Evolutionary conservation across 2,888 invertebrate species (phyloP), one percentile per base, ranked within the genome.

Genomic region (Drosophila buzzatii): DNA sequence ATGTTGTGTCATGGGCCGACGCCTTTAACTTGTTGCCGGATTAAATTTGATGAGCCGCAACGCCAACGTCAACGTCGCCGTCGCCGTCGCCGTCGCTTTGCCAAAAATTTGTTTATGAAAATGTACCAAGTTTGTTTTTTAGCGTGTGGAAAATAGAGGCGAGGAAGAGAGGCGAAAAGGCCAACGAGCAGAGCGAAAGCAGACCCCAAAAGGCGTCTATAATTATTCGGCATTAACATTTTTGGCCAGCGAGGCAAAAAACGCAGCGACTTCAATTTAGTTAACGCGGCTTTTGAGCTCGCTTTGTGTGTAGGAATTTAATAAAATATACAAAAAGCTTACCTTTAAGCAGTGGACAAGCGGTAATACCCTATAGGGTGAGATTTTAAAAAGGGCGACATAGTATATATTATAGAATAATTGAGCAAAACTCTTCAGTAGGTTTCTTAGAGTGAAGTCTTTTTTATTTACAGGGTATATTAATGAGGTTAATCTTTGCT

Each of bases 181-280:
- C 20, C 57, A 51, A 57, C 70, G 61, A 49, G 41, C 20, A 51
- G 37, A 33, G 37, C 41, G 33, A 27, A 55, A 55, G 58, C 59
- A 49, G 65, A 56, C 58, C n/a, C 55, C 62, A 37, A 63, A 73
- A 65, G 59, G 59, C 72, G 63, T 59, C 65, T 62, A 72, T 76
- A 86, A 86, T 86, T 90, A 90, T 86, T 73, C 70, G 76, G 73
- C 77, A 86, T 86, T 86, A 89, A 81, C 60, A 90, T 90, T 90
- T 90, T 87, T 77, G 70, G 87, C 73, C 70, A 73, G 57, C 71
- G 63, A 84, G 66, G 82, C 79, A 72, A 73, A 86, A 82, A 85
- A 77, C 69, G 57, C 66, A 70, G 78, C 57, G 65, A 70, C 71
- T 82, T 69, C 70, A 88, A 88, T 77, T 82, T 69, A 73, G 75